Percentiles rank a stretch among this genome's conserved stretches.
Evolutionary conservation across 2,888 invertebrate species (phyloP).

Genomic region (Holacanthella duospinosa): DNA sequence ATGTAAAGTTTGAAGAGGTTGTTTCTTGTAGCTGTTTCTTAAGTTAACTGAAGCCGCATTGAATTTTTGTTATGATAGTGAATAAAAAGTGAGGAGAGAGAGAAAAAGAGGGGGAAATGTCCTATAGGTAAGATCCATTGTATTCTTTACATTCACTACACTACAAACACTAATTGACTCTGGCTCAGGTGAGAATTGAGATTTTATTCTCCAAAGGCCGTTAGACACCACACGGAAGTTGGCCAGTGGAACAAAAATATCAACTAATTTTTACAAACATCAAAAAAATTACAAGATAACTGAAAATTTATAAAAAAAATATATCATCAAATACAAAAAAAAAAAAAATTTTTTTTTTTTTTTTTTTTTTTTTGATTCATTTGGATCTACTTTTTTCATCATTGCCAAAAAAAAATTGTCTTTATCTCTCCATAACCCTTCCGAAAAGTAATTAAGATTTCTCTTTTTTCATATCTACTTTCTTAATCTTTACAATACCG

Average conservation of each 20-base stretch:
- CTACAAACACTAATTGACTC: too few species aligned
- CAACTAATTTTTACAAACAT: not conserved
- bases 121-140: not conserved
- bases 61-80: too few species aligned
- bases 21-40: too few species aligned
- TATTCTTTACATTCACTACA: too few species aligned
- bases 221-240: not conserved
- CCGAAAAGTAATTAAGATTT: not conserved
- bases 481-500: not conserved
- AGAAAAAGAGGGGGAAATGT: not conserved
- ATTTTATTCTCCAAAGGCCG: not conserved
- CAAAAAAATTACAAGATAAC: not conserved
- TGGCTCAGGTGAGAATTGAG: too few species aligned
- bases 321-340: not conserved
- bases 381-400: not conserved
- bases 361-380: too few species aligned
- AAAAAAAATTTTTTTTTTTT: not conserved
- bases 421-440: not conserved
- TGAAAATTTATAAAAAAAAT: not conserved
- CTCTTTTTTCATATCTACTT: not conserved
- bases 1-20: too few species aligned
- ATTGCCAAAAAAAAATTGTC: too few species aligned
- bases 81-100: not conserved
- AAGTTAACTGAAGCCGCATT: too few species aligned
- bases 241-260: not conserved